Evolutionary conservation across 53 echinoderm and acorn worm species (phyloP).

Genomic region (Luidia sarsii): DNA sequence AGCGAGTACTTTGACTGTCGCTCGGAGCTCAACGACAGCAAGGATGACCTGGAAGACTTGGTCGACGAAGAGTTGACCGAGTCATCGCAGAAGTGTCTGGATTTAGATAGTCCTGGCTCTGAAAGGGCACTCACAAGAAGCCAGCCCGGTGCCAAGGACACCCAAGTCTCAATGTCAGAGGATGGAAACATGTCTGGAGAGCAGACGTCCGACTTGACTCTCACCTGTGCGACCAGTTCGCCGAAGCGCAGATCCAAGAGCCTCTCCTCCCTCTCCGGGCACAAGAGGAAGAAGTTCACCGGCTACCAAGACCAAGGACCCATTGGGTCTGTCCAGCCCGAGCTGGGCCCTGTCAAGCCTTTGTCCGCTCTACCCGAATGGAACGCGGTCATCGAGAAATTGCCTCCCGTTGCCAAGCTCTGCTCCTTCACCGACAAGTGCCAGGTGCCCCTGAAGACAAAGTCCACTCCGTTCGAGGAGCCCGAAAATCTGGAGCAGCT

Average conservation of each 20-base stretch:
- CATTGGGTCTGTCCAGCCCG: not conserved
- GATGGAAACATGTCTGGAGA: not conserved
- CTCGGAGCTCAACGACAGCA: constrained; percentile 59
- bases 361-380: not conserved
- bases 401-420: constrained; percentile 48
- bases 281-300: constrained; percentile 30
- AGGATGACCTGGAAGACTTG: constrained; percentile 20
- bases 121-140: not conserved
- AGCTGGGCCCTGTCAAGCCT: not conserved
- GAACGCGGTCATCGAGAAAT: constrained; percentile 3
- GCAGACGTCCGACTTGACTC: not conserved
- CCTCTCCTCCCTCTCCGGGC: constrained; percentile 17
- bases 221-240: constrained; percentile 11
- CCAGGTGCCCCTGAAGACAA: constrained; percentile 29
- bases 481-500: constrained; percentile 9
- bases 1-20: constrained; percentile 70
- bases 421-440: constrained; percentile 38
- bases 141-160: not conserved
- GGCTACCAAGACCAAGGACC: not conserved
- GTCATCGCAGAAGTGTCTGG: not conserved
- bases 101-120: not conserved
- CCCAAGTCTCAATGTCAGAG: not conserved
- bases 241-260: constrained; percentile 29
- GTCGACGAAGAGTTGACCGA: not conserved
- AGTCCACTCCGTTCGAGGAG: constrained; percentile 36